These are phyloP conservation scores for Oostethus manadensis DNA, from an alignment of 2,113 vertebrate species.

Conservation along the genomic window DNA sequence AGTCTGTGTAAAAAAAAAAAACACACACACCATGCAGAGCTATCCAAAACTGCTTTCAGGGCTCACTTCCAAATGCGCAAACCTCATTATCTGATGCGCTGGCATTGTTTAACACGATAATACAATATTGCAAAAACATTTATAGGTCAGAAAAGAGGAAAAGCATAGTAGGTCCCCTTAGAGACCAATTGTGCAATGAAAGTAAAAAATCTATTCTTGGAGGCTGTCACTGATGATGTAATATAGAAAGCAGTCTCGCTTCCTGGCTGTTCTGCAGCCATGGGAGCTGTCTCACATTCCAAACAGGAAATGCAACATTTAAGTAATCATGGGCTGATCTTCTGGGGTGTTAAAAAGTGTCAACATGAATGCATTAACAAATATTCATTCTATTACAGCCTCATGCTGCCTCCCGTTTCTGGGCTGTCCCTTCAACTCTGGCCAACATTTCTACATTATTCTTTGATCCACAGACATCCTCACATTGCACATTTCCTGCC, in stretches of 20 bases:
- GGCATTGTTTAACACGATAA: no score
- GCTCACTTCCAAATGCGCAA: no score
- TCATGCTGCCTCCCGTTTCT: neutral
- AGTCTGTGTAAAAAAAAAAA: no score
- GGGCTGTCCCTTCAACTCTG: neutral
- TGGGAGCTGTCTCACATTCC: constrained; percentile 32
- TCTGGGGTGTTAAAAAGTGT: neutral
- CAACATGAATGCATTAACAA: constrained; percentile 4
- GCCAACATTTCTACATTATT: neutral
- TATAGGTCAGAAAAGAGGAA: no score
- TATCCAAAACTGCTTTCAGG: no score
- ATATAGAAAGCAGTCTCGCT: constrained; percentile 9
- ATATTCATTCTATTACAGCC: no score
- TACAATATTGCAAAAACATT: no score
- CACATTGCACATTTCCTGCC: neutral
- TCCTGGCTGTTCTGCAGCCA: constrained; percentile 25
- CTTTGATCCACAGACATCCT: neutral
- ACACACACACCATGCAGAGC: no score
- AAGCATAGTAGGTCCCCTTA: no score
- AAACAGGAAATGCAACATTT: constrained; percentile 36
- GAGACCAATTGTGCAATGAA: neutral
- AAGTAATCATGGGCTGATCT: constrained; percentile 2
- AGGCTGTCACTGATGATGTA: constrained; percentile 5
- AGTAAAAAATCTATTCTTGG: neutral
- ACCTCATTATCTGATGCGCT: no score